Base-by-base conservation (phyloP, 2,888 invertebrate species). In the Dromius quadrimaculatus region DNA sequence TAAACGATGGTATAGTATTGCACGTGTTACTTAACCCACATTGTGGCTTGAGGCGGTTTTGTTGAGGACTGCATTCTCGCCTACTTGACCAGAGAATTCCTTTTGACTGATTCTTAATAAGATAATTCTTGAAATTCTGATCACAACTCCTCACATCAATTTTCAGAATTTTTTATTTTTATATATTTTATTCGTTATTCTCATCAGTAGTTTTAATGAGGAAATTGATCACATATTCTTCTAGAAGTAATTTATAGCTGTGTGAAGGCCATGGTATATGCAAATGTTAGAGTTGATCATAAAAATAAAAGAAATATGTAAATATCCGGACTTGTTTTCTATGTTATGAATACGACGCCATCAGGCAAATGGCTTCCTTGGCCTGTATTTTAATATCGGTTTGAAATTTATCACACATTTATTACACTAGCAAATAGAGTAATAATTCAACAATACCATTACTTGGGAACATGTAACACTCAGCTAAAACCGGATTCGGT, bases 241-340 rank as follows among this genome's bases (percentile, higher is more conserved):
- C n/a, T n/a, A n/a, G 65, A 65, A 34, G 50, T 65, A 65, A 65
- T 50, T 20, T 4, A 17, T 20, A 23, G 13, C 9, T 15, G 23
- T 36, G 20, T 50, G 50, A 65, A 65, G 65, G 47, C 36, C 50
- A 65, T 11, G 34, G 8, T 20, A 45, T 36, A 65, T 36, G 65
- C 45, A 64, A 64, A 64, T 64, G 64, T 45, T 47, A 45, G 17
- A 19, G 34, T 28, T 45, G 47, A 64, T 45, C 64, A 34, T 64
- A 64, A 64, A 64, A 64, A 64, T 64, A 28, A 62, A 41, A 23
- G 38, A 65, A 36, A 65, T 65, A 65, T 65, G 65, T 50, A 65
- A 50, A 65, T 65, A 64, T 64, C 64, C 64, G 64, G 64, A 45
- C 50, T 50, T 36, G 50, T 65, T 65, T 65, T 65, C 11, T 65